Evolutionary conservation across 1,140 invertebrate genomes (phyloP), one percentile per base, ranked within the genome.

Genomic region (Sarcophaga peregrina): DNA sequence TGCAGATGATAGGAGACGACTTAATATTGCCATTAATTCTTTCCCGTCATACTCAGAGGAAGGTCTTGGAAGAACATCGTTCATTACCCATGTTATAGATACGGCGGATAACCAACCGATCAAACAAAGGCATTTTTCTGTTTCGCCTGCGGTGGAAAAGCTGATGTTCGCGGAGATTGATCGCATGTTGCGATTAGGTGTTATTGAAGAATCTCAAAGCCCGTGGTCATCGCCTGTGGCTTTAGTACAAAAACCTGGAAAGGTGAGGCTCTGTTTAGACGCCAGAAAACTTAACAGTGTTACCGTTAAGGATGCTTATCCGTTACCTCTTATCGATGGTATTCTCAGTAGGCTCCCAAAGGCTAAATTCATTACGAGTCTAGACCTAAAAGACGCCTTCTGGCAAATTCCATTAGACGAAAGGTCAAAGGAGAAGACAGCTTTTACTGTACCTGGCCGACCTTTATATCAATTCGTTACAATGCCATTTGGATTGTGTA

Each of bases 401-500:
- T n/a, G n/a, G n/a, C n/a, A n/a, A n/a, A n/a, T n/a, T n/a, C n/a
- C n/a, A n/a, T n/a, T n/a, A n/a, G n/a, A 81, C 0, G 25, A 73
- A 47, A 58, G 84, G 15, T 83, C 82, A n/a, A 82, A 81, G 52
- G 82, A 85, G 1, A 91, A 91, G 81, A 91, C 91, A 0, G 90
- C 88, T 0, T 90, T 91, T 82, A 85, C 85, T 3, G 84, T 84
- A 5, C 84, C 86, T 87, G 78, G 84, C 85, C 11, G 87, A 86
- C 48, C 86, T 82, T 17, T 73, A 86, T 74, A 86, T 85, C 10
- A 90, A 87, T 76, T 82, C 82, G 3, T 90, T 90, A 80, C 62
- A 89, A 80, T 83, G 84, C 81, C 82, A 72, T 84, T 84, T 76
- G 83, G 83, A 8, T 45, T 81, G 9, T 84, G 83, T 52, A 84